Evolutionary conservation across 1,140 invertebrate genomes (phyloP).

Genomic region (Theocolax elegans): DNA sequence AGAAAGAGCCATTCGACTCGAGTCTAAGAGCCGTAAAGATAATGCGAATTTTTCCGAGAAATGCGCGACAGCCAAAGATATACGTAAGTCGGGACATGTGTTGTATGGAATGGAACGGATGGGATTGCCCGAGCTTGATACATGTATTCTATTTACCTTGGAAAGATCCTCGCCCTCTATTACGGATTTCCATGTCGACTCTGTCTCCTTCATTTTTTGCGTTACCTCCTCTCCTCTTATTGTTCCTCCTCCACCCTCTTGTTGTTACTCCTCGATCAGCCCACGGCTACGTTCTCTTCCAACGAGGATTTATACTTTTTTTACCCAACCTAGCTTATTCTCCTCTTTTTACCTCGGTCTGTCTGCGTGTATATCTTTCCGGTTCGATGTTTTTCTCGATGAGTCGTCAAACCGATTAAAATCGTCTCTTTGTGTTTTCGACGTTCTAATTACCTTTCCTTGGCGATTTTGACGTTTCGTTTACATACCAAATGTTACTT

Average conservation of each 20-base stretch:
- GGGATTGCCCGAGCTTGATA: conserved; percentile 18
- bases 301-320: too few relatives aligned
- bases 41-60: conserved; percentile 15
- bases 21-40: conserved; percentile 25
- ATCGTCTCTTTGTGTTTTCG: too few relatives aligned
- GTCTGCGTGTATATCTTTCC: too few relatives aligned
- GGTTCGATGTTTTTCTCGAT: too few relatives aligned
- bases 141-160: conserved; percentile 39
- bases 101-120: conserved; percentile 39
- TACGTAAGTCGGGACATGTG: conserved; percentile 13
- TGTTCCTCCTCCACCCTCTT: background rate
- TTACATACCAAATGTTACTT: too few relatives aligned
- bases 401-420: too few relatives aligned
- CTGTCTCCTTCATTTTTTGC: background rate
- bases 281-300: background rate
- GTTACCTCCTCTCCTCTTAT: too few relatives aligned
- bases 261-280: background rate
- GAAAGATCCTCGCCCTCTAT: conserved; percentile 30
- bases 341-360: too few relatives aligned
- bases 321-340: too few relatives aligned
- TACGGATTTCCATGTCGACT: conserved; percentile 36
- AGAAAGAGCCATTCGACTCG: background rate
- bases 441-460: too few relatives aligned
- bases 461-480: too few relatives aligned
- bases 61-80: background rate